These are phyloP conservation scores for Aradus depressus DNA, from an alignment of 2,888 invertebrate genomes.

Conservation along the genomic window DNA sequence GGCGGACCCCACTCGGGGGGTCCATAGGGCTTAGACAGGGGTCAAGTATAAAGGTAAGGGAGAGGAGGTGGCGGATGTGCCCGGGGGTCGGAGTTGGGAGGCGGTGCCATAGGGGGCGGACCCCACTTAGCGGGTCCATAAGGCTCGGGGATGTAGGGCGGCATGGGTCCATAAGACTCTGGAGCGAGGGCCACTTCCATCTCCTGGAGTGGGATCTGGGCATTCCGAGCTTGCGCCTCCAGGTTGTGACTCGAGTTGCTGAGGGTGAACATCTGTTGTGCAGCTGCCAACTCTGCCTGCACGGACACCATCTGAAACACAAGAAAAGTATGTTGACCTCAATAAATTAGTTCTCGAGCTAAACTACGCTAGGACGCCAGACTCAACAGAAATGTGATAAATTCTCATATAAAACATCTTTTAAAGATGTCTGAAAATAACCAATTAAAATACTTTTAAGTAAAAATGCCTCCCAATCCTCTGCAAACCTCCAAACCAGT, in stretches of 20 bases:
- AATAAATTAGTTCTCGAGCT: too few species aligned
- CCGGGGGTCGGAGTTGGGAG: background rate
- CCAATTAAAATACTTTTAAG: too few species aligned
- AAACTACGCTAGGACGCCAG: too few species aligned
- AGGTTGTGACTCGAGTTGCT: conserved; percentile 16
- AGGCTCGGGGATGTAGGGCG: conserved; percentile 2
- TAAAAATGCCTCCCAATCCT: too few species aligned
- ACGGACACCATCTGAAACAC: conserved; percentile 17
- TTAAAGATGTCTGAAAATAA: too few species aligned
- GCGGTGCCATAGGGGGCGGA: background rate
- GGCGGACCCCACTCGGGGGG: too few species aligned
- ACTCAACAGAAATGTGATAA: too few species aligned
- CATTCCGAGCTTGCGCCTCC: conserved; percentile 13
- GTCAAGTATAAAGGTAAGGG: too few species aligned
- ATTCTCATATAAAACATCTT: too few species aligned
- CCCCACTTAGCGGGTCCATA: background rate
- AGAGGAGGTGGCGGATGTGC: conserved; percentile 4
- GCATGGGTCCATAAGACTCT: conserved; percentile 6
- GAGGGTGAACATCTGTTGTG: conserved; percentile 17
- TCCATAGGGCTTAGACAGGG: too few species aligned
- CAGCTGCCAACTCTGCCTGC: conserved; percentile 21
- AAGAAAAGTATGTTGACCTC: too few species aligned
- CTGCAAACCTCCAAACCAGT: too few species aligned
- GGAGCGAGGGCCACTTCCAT: background rate
- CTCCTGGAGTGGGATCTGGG: conserved; percentile 2